These are phyloP conservation scores for Eucidaris tribuloides DNA, from an alignment of 35 echinoderm and acorn worm species.

Conservation along the genomic window DNA sequence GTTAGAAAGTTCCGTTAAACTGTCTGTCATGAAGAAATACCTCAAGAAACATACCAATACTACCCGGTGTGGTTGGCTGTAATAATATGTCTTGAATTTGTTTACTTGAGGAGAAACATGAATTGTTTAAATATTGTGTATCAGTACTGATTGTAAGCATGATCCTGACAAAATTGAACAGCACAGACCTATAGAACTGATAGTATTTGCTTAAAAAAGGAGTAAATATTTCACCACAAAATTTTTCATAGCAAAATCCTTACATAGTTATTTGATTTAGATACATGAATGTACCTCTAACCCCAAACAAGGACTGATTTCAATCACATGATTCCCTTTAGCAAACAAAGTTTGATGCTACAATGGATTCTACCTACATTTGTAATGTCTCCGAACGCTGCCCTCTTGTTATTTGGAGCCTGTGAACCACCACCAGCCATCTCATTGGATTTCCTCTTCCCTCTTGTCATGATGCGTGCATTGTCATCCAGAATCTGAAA, in stretches of 20 bases:
- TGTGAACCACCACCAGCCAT: slow-evolving; percentile 56
- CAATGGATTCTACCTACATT: slow-evolving; percentile 70
- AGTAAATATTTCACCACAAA: too few relatives aligned
- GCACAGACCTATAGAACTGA: too few relatives aligned
- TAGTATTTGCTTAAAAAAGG: background rate
- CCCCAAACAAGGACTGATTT: background rate
- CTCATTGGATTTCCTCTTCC: slow-evolving; percentile 80
- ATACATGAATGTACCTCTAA: background rate
- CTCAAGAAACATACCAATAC: too few relatives aligned
- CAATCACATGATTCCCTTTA: background rate
- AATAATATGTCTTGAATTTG: too few relatives aligned
- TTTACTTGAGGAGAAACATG: too few relatives aligned
- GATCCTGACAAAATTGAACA: too few relatives aligned
- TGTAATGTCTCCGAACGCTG: slow-evolving; percentile 96
- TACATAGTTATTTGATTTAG: background rate
- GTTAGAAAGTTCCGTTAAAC: too few relatives aligned
- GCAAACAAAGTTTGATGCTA: background rate
- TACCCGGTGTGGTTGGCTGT: too few relatives aligned
- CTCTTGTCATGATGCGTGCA: slow-evolving; percentile 20
- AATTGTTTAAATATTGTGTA: too few relatives aligned
- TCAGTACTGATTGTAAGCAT: too few relatives aligned
- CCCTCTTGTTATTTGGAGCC: slow-evolving; percentile 61
- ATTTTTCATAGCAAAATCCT: too few relatives aligned
- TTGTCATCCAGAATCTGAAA: slow-evolving; percentile 71
- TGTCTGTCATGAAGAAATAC: too few relatives aligned